phyloP scores from a whole-genome alignment of 2,113 vertebrate genomes.

The Gymnorhina tibicen region DNA sequence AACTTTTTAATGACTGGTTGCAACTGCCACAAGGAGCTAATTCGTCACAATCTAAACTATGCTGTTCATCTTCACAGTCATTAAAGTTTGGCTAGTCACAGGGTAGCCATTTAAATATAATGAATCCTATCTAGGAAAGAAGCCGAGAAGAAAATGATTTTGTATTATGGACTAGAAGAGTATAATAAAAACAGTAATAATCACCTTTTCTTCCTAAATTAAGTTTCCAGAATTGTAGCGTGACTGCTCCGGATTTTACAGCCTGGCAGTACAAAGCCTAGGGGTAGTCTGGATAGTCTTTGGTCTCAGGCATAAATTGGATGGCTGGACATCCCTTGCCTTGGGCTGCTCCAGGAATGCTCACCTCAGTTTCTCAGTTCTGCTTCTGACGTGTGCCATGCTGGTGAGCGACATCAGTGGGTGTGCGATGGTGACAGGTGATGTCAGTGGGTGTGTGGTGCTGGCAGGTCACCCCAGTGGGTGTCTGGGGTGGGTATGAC shows the following conservation, averaged over 20 bases:
- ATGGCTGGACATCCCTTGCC: not conserved
- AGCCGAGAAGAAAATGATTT: not conserved
- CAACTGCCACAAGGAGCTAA: not conserved
- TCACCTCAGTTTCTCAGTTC: not conserved
- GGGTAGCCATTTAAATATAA: not conserved
- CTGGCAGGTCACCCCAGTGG: too few species aligned
- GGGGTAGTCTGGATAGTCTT: not conserved
- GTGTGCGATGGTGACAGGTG: not conserved
- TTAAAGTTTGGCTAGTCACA: not conserved
- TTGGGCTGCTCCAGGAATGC: rapidly evolving
- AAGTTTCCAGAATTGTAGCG: not conserved
- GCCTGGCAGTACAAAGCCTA: not conserved
- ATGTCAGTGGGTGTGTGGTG: too few species aligned
- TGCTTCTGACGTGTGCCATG: rapidly evolving
- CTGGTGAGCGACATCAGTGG: rapidly evolving
- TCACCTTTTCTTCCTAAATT: not conserved
- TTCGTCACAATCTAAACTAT: not conserved
- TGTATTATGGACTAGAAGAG: not conserved
- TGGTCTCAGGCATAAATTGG: not conserved
- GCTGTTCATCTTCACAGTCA: not conserved
- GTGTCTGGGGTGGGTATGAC: not conserved
- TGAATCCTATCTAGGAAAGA: not conserved
- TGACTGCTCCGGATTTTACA: not conserved
- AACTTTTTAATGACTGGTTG: not conserved
- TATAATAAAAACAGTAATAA: not conserved